Evolutionary conservation across 2,797 vertebrate species (phyloP).

Genomic region (Falco cherrug): DNA sequence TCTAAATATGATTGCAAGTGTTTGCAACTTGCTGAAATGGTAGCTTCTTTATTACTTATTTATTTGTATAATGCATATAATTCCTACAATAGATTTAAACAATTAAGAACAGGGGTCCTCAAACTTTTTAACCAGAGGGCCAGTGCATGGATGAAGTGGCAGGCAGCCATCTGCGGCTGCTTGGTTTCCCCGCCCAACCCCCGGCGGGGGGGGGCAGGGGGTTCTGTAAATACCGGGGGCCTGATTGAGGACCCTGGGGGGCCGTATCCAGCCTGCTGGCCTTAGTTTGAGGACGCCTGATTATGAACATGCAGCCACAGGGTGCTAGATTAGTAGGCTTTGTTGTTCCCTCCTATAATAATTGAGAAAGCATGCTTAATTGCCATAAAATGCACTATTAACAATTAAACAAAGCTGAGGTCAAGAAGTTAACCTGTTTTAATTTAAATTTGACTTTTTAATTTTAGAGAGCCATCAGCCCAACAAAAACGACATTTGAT

Average conservation of each 20-base stretch:
- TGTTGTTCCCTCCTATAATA: slow-evolving; percentile 48
- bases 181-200: no score
- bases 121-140: no score
- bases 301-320: slow-evolving; percentile 36
- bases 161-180: no score
- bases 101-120: no score
- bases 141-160: no score
- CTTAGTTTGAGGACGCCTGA: background rate
- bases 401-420: slow-evolving; percentile 67
- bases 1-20: slow-evolving; percentile 44
- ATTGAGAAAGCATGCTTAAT: slow-evolving; percentile 61
- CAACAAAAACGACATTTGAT: background rate
- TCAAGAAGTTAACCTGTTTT: slow-evolving; percentile 58
- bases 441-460: slow-evolving; percentile 56
- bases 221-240: no score
- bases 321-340: slow-evolving; percentile 56
- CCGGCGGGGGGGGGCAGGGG: no score
- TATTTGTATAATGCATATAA: slow-evolving; percentile 68
- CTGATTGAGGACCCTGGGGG: no score
- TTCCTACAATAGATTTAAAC: slow-evolving; percentile 53
- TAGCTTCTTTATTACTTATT: slow-evolving; percentile 45
- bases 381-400: slow-evolving; percentile 65
- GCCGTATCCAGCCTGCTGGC: no score
- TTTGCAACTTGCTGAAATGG: slow-evolving; percentile 45
- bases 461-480: slow-evolving; percentile 28